Evolutionary conservation across 2,113 vertebrate genomes (phyloP).

Genomic region (Machaerirhynchus nigripectus): DNA sequence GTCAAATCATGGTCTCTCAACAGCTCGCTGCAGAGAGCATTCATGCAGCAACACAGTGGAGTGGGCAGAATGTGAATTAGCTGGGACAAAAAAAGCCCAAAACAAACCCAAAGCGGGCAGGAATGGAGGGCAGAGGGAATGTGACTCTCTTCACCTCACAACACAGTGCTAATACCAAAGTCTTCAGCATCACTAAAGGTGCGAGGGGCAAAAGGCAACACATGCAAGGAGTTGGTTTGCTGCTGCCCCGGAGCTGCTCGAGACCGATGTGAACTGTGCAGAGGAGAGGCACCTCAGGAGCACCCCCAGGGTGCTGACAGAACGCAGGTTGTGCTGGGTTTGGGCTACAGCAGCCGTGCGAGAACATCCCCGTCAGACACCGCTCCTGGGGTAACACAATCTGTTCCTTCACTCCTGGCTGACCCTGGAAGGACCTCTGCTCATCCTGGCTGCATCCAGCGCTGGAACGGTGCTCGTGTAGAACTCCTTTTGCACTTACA

Average conservation of each 20-base stretch:
- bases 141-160: not conserved
- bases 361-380: not conserved
- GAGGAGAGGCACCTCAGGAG: not conserved
- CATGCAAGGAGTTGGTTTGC: not conserved
- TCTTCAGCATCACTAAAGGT: not conserved
- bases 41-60: slow-evolving; percentile 57
- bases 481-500: not conserved
- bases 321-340: not conserved
- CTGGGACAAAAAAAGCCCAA: not conserved
- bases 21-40: slow-evolving; percentile 52
- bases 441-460: not conserved
- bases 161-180: not conserved
- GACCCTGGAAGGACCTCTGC: not conserved
- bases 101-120: not conserved
- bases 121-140: not conserved
- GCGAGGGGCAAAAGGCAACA: not conserved
- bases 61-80: slow-evolving; percentile 66
- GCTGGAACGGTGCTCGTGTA: not conserved
- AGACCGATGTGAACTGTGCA: not conserved
- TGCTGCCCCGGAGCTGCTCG: not conserved
- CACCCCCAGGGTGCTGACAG: not conserved
- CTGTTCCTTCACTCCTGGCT: not conserved
- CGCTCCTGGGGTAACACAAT: no score
- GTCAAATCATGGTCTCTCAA: slow-evolving; percentile 45
- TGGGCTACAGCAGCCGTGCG: not conserved